Base-by-base conservation (phyloP, 2,888 invertebrate genomes). In the Diaprepes abbreviatus region DNA sequence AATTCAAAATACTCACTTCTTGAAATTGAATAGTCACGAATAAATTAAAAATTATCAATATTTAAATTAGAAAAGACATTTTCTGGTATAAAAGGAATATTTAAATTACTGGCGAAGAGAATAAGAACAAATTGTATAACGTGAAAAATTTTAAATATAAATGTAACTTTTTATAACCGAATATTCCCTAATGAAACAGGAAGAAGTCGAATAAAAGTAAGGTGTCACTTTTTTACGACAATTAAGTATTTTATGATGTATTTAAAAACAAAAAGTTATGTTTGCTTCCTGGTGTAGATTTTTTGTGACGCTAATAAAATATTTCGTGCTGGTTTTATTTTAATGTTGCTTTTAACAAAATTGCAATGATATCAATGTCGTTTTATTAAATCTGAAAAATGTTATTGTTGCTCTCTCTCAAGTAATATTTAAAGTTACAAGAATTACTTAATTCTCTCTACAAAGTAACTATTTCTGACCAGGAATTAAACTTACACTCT, bases 111-210 rank as follows among this genome's bases (percentile, higher is more conserved):
- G 10, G 43, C 19, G 19, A n/a, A 43, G 17, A 3, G 17, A 43
- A 43, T 43, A 43, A 43, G 19, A 43, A 43, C 43, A 43, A 17
- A 43, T 10, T 43, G 43, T n/a, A 43, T 6, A 43, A 17, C 19
- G 21, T n/a, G 17, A n/a, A 21, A 19, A 43, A 43, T 43, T 43
- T 43, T 43, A 43, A 43, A 43, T 43, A 43, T 43, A 43, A 43
- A 43, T 43, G 43, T 17, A 1, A n/a, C 43, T 43, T 43, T 43
- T 43, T 19, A n/a, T 43, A 21, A 19, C 21, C 2, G n/a, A 43
- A 43, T 19, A 19, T 43, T 19, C 19, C n/a, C 17, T 43, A 43
- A 43, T 43, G 43, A 43, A 19, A 43, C 19, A n/a, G 19, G n/a
- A 43, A 43, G 43, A 43, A 19, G 43, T 17, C 10, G n/a, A 43